A percentile compares a stretch with the other conserved stretches of the same genome.
Conservation (phyloP, 2,888 invertebrate species). For the Pheosia gnoma region DNA sequence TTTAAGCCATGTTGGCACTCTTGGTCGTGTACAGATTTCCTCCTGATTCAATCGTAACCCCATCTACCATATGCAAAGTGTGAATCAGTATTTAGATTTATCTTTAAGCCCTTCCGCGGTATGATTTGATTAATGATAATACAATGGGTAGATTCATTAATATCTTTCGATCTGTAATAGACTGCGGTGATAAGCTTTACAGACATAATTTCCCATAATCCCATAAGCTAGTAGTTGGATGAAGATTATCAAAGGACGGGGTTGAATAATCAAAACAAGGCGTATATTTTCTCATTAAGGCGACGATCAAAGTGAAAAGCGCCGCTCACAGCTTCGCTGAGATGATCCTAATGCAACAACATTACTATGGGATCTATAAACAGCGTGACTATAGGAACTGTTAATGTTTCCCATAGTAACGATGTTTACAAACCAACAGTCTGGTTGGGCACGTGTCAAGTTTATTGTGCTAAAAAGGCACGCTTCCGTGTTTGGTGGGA, state of each 20-base stretch:
- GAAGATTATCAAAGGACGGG: not conserved
- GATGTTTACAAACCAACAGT: constrained; percentile 4
- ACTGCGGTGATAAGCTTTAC: not conserved
- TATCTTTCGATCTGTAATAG: too few species aligned
- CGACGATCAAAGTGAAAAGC: not conserved
- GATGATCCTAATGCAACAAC: not conserved
- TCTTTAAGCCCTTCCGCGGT: too few species aligned
- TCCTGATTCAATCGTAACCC: too few species aligned
- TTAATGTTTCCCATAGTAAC: constrained; percentile 2
- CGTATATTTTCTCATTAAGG: not conserved
- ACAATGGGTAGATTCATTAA: too few species aligned
- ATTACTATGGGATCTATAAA: too few species aligned
- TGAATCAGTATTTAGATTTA: too few species aligned
- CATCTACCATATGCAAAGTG: too few species aligned
- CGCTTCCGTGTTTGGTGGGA: constrained; percentile 5
- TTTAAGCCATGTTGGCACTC: too few species aligned
- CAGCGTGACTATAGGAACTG: not conserved
- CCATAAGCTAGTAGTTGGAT: not conserved
- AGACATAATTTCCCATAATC: not conserved
- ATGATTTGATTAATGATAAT: too few species aligned
- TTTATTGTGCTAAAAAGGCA: constrained; percentile 7
- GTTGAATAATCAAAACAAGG: not conserved
- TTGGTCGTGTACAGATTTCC: too few species aligned
- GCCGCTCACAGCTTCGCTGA: not conserved
- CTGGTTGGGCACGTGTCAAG: constrained; percentile 5